phyloP scores from a whole-genome alignment of 1,140 invertebrate genomes.

The Bombus sylvicola region DNA sequence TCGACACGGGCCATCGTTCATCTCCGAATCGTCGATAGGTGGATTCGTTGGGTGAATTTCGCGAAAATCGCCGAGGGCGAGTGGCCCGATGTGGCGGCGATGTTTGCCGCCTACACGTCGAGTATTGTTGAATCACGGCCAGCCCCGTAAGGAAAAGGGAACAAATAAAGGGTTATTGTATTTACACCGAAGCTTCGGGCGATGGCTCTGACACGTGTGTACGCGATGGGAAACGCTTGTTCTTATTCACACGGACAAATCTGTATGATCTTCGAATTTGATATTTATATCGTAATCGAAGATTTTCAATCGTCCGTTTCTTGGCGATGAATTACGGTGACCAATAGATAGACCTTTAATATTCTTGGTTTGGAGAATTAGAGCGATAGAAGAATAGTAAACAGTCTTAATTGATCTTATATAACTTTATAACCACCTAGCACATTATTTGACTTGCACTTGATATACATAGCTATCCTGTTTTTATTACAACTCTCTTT shows the following conservation, averaged over 20 bases:
- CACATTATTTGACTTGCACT: too few relatives aligned
- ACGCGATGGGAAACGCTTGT: slow-evolving; percentile 46
- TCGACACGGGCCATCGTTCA: slow-evolving; percentile 38
- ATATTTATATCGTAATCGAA: neutral
- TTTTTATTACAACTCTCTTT: too few relatives aligned
- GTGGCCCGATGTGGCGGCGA: slow-evolving; percentile 58
- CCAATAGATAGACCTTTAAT: neutral
- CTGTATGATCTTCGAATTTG: neutral
- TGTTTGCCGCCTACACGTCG: slow-evolving; percentile 77
- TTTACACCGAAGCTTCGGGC: slow-evolving; percentile 76
- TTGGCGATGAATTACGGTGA: neutral
- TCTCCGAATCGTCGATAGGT: slow-evolving; percentile 58
- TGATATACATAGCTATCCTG: too few relatives aligned
- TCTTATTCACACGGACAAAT: slow-evolving; percentile 5
- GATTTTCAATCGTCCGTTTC: neutral
- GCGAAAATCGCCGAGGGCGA: slow-evolving; percentile 73
- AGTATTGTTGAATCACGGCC: slow-evolving; percentile 81
- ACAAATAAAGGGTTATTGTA: slow-evolving; percentile 84
- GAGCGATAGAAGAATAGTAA: too few relatives aligned
- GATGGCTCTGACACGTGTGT: slow-evolving; percentile 63
- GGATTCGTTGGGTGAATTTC: slow-evolving; percentile 64
- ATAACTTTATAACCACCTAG: too few relatives aligned
- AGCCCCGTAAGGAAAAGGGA: slow-evolving; percentile 72
- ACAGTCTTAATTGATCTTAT: too few relatives aligned
- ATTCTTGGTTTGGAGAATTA: neutral